Conservation (phyloP, 2,888 invertebrate genomes). For the Orthosia incerta region DNA sequence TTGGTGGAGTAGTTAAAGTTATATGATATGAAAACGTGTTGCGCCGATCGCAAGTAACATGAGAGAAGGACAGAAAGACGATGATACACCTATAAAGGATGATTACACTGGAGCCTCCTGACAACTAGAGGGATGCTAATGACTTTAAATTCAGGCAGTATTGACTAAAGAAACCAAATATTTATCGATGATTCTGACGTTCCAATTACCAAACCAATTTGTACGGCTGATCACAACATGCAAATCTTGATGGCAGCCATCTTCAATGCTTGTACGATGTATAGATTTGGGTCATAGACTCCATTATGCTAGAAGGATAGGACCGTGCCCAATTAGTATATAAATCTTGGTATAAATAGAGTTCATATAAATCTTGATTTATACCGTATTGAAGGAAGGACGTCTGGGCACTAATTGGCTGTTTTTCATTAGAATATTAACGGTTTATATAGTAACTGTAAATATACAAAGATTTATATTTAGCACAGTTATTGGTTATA, state of each 20-base stretch:
- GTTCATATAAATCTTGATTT: constrained; percentile 12
- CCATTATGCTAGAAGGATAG: constrained; percentile 17
- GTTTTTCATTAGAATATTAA: not conserved
- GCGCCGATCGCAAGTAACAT: too few relatives aligned
- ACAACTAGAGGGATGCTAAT: not conserved
- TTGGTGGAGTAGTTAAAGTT: too few relatives aligned
- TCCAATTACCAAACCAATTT: constrained; percentile 43
- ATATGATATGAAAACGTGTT: too few relatives aligned
- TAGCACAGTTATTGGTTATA: constrained; percentile 47
- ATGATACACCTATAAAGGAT: too few relatives aligned
- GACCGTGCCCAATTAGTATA: constrained; percentile 2
- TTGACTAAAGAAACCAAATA: constrained; percentile 11
- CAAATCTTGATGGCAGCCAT: constrained; percentile 29
- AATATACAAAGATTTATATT: constrained; percentile 34
- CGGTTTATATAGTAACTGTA: not conserved
- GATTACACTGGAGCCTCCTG: too few relatives aligned
- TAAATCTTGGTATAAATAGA: constrained; percentile 7
- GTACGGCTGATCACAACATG: constrained; percentile 30
- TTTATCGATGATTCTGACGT: constrained; percentile 2
- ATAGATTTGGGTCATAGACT: constrained; percentile 25
- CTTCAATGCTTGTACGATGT: constrained; percentile 9
- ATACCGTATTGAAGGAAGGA: not conserved
- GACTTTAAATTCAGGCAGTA: not conserved
- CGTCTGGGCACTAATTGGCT: constrained; percentile 25
- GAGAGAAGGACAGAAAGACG: too few relatives aligned